These are phyloP conservation scores for Lichenostomus cassidix DNA, from an alignment of 2,113 vertebrate species.

Conservation along the genomic window DNA sequence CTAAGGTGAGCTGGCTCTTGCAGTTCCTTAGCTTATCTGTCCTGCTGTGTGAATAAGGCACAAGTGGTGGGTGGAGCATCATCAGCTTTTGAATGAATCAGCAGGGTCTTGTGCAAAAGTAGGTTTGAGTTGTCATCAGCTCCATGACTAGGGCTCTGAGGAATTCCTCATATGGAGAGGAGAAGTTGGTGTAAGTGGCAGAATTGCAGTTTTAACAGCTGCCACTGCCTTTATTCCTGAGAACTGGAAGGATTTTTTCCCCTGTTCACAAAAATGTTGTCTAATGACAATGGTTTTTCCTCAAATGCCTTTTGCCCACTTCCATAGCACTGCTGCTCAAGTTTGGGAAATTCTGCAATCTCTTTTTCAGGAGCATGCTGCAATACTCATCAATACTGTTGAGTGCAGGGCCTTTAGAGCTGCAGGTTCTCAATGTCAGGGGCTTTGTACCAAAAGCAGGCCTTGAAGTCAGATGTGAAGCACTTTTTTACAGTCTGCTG, in stretches of 20 bases:
- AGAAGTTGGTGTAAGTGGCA: neutral
- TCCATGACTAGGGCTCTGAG: fast-evolving
- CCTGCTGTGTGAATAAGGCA: neutral
- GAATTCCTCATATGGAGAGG: neutral
- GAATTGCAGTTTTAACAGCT: neutral
- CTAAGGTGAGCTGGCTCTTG: neutral
- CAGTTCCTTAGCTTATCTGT: neutral
- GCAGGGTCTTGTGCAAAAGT: neutral
- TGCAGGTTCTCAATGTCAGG: neutral
- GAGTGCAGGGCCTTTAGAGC: neutral
- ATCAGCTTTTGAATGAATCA: neutral
- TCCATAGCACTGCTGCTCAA: neutral
- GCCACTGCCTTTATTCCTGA: neutral
- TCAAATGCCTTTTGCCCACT: neutral
- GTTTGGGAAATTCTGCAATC: neutral
- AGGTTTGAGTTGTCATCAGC: neutral
- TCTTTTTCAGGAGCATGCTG: neutral
- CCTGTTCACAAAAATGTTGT: neutral
- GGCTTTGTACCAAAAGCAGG: neutral
- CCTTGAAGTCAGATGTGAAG: neutral
- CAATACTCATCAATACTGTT: neutral
- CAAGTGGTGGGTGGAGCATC: neutral
- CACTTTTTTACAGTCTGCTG: neutral
- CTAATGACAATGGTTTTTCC: neutral
- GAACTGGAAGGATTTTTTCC: neutral